Conservation (phyloP, 2,888 invertebrate genomes). For the Nysson spinosus region DNA sequence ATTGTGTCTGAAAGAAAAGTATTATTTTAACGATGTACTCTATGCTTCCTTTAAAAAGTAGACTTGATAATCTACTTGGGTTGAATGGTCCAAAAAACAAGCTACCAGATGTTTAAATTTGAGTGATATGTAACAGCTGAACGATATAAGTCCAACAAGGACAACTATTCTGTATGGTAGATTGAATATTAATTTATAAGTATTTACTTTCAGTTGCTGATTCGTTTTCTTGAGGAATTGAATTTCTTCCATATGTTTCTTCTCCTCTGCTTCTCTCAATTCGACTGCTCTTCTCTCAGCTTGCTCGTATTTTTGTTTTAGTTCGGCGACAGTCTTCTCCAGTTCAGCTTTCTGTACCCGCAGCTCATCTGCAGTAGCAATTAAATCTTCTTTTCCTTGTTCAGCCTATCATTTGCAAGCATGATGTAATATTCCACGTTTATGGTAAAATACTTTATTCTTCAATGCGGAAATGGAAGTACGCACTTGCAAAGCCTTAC, state of each 20-base stretch:
- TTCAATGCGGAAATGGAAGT: background rate
- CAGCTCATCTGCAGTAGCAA: slow-evolving; percentile 85
- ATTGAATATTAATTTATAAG: slow-evolving; percentile 27
- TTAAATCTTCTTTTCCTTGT: slow-evolving; percentile 90
- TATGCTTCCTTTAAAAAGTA: too few species aligned
- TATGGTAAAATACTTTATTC: too few species aligned
- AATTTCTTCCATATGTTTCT: slow-evolving; percentile 94
- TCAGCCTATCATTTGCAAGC: slow-evolving; percentile 81
- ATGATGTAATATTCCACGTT: too few species aligned
- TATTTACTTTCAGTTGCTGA: slow-evolving; percentile 89
- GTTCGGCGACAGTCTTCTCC: slow-evolving; percentile 79
- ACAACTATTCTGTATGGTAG: too few species aligned
- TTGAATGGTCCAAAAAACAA: too few species aligned
- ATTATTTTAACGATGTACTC: background rate
- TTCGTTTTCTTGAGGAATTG: slow-evolving; percentile 95
- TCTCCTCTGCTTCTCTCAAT: slow-evolving; percentile 91
- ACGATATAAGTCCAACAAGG: too few species aligned
- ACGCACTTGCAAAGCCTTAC: slow-evolving; percentile 93
- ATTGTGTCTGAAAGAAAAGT: slow-evolving; percentile 84
- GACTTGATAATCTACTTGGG: too few species aligned
- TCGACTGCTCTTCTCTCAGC: slow-evolving; percentile 90
- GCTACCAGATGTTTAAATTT: too few species aligned
- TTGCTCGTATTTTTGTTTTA: slow-evolving; percentile 88
- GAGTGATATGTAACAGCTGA: too few species aligned
- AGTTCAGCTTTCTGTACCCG: slow-evolving; percentile 82